Evolutionary conservation across 2,113 vertebrate species (phyloP).

Genomic region (Pristiophorus japonicus): DNA sequence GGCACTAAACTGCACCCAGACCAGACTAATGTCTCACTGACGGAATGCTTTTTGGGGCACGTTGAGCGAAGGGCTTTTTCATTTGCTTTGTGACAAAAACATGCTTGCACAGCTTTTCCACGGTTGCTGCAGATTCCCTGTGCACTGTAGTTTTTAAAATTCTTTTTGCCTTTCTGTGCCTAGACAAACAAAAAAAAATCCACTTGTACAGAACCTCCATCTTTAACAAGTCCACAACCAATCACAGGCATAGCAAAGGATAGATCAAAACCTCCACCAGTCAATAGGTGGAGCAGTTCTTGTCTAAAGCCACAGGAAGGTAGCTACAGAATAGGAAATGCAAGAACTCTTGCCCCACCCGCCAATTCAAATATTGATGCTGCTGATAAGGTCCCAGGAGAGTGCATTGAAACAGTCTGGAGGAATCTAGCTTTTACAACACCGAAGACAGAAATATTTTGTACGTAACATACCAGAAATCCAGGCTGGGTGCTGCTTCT

Average conservation of each 20-base stretch:
- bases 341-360: background rate
- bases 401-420: background rate
- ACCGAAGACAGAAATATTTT: background rate
- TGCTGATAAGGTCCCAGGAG: conserved; percentile 19
- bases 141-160: background rate
- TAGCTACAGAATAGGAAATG: background rate
- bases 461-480: background rate
- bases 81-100: background rate
- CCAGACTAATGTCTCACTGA: background rate
- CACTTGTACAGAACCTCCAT: background rate
- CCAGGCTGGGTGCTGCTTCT: background rate
- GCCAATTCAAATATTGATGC: conserved; percentile 25
- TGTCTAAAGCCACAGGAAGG: conserved; percentile 10
- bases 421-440: conserved; percentile 9
- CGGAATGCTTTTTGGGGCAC: background rate
- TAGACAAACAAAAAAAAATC: background rate
- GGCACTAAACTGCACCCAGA: background rate
- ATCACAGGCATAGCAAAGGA: background rate
- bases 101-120: background rate
- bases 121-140: background rate
- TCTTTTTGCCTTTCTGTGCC: background rate
- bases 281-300: conserved; percentile 36
- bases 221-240: background rate
- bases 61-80: background rate
- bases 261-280: background rate